Evolutionary conservation across 2,797 vertebrate species (phyloP), one percentile per base, ranked within the genome.

Genomic region (Eleutherodactylus coqui): DNA sequence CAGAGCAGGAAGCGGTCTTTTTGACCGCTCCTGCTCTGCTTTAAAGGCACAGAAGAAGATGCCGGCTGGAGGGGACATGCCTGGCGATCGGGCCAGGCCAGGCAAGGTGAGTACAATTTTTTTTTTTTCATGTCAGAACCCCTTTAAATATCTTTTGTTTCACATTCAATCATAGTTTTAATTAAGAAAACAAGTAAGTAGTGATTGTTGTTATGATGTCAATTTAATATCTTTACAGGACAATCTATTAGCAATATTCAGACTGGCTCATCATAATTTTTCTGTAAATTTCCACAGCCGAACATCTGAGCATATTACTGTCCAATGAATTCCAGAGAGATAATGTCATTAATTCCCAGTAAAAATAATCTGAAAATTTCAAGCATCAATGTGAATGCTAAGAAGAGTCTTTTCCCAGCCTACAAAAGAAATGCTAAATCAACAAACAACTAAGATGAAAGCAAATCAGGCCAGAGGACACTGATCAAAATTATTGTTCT

Each of bases 371-470:
- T 77, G 88, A 81, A 83, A 89, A 64, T 91, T 91, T 90, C 92
- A 92, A 86, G 91, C 75, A 89, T 91, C 91, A 94, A 91, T 92
- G 92, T 92, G 92, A 92, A 94, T 88, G 79, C 89, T 79, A 51
- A 90, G 89, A 92, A 90, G 89, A 93, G 89, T 84, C 90, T 81
- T 87, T 93, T 94, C 92, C 93, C 93, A 94, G 92, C 90, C 91
- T 90, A 90, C 88, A 89, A 90, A 88, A 86, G 93, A 92, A 86
- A 86, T 92, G 89, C 89, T 93, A 93, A 93, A 89, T 92, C 92
- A 94, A 93, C 92, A 93, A 89, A 79, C 89, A 86, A 51, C 88
- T 88, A 88, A 92, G 89, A 34, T 78, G 17, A 55, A 79, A 79
- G 77, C 60, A 85, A 55, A 8, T 64, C 41, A 38, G 32, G 58